Evolutionary conservation across 2,113 vertebrate genomes (phyloP).

Genomic region (Anhinga rufa): DNA sequence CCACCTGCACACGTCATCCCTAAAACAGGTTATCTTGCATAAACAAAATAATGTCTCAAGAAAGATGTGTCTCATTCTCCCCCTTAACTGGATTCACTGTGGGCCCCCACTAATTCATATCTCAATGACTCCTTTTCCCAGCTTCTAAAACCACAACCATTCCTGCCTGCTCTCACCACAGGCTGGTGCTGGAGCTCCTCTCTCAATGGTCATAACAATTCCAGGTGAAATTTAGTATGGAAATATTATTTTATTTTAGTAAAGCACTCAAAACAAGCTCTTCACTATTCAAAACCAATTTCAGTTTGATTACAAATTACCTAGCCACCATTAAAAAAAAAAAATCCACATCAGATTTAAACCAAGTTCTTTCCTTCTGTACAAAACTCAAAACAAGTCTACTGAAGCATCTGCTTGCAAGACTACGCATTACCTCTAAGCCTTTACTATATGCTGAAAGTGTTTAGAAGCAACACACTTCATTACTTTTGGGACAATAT

Average conservation of each 20-base stretch:
- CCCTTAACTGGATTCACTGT: neutral
- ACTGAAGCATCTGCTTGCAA: neutral
- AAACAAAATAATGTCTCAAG: neutral
- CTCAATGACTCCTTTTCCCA: neutral
- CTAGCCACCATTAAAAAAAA: neutral
- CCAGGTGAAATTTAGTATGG: neutral
- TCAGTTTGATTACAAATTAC: neutral
- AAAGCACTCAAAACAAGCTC: neutral
- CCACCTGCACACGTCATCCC: neutral
- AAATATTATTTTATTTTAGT: neutral
- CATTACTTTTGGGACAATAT: constrained; percentile 8
- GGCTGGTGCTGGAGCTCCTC: neutral
- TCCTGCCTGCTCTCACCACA: neutral
- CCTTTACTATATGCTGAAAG: neutral
- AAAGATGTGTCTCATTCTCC: neutral
- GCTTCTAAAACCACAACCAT: neutral
- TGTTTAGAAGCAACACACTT: neutral
- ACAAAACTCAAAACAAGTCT: neutral
- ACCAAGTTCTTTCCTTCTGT: neutral
- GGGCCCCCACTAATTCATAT: neutral
- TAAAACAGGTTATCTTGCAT: neutral
- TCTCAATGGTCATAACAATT: neutral
- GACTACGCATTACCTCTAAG: neutral
- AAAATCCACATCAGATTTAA: neutral
- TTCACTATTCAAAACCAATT: neutral